Conservation (phyloP, 2,113 vertebrate genomes). For the Triplophysa dalaica region DNA sequence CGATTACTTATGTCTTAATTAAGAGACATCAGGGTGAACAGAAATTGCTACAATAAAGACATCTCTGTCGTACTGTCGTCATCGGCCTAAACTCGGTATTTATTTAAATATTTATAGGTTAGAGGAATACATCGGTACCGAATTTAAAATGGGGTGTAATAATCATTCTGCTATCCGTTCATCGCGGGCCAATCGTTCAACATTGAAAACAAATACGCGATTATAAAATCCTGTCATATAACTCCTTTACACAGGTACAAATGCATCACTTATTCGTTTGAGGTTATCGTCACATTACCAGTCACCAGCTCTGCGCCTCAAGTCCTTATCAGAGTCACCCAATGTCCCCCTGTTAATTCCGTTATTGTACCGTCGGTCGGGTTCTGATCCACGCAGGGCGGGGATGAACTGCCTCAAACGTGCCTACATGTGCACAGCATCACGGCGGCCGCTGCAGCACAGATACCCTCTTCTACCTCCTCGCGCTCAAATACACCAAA, state of each 20-base stretch:
- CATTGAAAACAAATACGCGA: constrained; percentile 39
- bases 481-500: constrained; percentile 41
- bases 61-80: constrained; percentile 71
- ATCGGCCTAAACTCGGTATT: constrained; percentile 68
- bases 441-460: constrained; percentile 61
- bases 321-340: constrained; percentile 30
- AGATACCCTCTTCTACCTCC: constrained; percentile 48
- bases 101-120: constrained; percentile 57
- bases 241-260: constrained; percentile 36
- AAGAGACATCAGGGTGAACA: constrained; percentile 65
- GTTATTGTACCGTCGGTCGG: constrained; percentile 12
- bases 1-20: constrained; percentile 54
- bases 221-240: constrained; percentile 45
- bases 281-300: constrained; percentile 26
- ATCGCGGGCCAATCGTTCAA: constrained; percentile 36
- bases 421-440: constrained; percentile 74
- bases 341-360: constrained; percentile 9
- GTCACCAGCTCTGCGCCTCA: constrained; percentile 12
- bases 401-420: constrained; percentile 65
- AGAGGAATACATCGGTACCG: constrained; percentile 8
- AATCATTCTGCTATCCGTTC: constrained; percentile 23
- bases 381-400: constrained; percentile 65
- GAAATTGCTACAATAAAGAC: constrained; percentile 47
- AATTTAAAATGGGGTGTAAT: constrained; percentile 14
- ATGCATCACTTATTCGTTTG: constrained; percentile 39